phyloP scores from a whole-genome alignment of 1,140 invertebrate genomes.

The Drosophila malerkotliana region DNA sequence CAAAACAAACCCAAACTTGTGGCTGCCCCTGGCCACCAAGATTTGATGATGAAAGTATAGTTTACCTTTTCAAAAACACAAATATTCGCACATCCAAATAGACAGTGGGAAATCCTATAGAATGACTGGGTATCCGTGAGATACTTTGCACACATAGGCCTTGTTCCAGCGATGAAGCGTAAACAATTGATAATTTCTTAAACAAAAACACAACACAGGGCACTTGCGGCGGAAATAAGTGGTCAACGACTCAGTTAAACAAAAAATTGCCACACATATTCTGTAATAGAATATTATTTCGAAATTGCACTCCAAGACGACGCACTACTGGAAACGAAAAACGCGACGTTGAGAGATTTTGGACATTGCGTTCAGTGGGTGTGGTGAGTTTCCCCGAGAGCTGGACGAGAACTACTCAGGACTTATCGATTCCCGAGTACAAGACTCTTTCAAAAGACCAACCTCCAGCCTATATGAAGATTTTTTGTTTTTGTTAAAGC shows the following conservation, averaged over 20 bases:
- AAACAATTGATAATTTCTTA: slow-evolving; percentile 34
- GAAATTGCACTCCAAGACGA: slow-evolving; percentile 61
- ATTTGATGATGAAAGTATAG: slow-evolving; percentile 19
- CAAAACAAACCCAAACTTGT: slow-evolving; percentile 53
- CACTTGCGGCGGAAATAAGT: slow-evolving; percentile 19
- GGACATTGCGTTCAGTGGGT: slow-evolving; percentile 21
- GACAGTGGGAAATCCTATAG: slow-evolving; percentile 7
- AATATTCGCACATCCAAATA: slow-evolving; percentile 5
- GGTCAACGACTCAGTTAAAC: slow-evolving; percentile 26
- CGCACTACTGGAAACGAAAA: slow-evolving; percentile 59
- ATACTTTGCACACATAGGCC: slow-evolving; percentile 10
- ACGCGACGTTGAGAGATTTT: slow-evolving; percentile 19
- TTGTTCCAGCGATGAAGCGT: slow-evolving; percentile 28
- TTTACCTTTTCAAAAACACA: slow-evolving; percentile 42
- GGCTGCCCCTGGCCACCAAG: slow-evolving; percentile 18
- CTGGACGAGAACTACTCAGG: slow-evolving; percentile 21
- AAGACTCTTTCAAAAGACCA: slow-evolving; percentile 1
- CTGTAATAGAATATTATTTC: slow-evolving; percentile 43
- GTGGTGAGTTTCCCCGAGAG: slow-evolving; percentile 64
- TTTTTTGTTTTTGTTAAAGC: slow-evolving; percentile 10
- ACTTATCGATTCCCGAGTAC: slow-evolving; percentile 62
- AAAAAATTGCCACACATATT: slow-evolving; percentile 40
- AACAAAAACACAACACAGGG: slow-evolving; percentile 7
- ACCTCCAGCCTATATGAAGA: background rate
- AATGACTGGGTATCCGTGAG: slow-evolving; percentile 5